A percentile compares a stretch with the other conserved stretches of the same genome.
phyloP scores from a whole-genome alignment of 2,888 invertebrate genomes.

The Ochropacha duplaris region DNA sequence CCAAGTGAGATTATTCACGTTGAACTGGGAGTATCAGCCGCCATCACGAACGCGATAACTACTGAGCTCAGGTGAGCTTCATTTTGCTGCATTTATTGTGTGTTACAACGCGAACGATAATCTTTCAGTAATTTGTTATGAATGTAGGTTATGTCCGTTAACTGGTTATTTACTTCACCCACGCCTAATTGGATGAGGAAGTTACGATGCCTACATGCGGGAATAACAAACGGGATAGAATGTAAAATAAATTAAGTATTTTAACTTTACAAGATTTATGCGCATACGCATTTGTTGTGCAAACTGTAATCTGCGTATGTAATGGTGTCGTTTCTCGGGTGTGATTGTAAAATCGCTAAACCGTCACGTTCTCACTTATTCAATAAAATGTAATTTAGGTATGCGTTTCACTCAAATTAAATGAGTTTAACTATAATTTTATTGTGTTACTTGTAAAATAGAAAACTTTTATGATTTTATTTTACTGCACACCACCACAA shows the following conservation, averaged over 20 bases:
- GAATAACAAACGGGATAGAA: not conserved
- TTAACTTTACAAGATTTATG: not conserved
- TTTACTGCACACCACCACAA: slow-evolving; percentile 10
- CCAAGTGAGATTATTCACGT: slow-evolving; percentile 27
- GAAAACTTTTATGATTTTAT: slow-evolving; percentile 15
- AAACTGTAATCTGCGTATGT: not conserved
- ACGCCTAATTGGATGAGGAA: not conserved
- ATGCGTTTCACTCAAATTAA: not conserved
- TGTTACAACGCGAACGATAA: too few species aligned
- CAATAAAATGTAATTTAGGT: not conserved
- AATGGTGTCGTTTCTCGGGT: not conserved
- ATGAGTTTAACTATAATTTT: slow-evolving; percentile 9
- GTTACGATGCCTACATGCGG: not conserved
- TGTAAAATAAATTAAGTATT: not conserved
- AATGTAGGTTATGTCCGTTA: too few species aligned
- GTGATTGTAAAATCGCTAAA: too few species aligned
- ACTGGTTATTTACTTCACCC: too few species aligned
- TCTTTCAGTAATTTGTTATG: too few species aligned
- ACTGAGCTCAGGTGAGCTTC: slow-evolving; percentile 28
- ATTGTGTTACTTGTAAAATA: slow-evolving; percentile 16
- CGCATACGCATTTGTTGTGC: not conserved
- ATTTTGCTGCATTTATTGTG: not conserved
- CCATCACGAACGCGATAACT: slow-evolving; percentile 32
- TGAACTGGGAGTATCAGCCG: slow-evolving; percentile 35
- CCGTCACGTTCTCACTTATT: not conserved